These are phyloP conservation scores for Ridgeia piscesae DNA, from an alignment of 1,140 invertebrate species.

Conservation along the genomic window DNA sequence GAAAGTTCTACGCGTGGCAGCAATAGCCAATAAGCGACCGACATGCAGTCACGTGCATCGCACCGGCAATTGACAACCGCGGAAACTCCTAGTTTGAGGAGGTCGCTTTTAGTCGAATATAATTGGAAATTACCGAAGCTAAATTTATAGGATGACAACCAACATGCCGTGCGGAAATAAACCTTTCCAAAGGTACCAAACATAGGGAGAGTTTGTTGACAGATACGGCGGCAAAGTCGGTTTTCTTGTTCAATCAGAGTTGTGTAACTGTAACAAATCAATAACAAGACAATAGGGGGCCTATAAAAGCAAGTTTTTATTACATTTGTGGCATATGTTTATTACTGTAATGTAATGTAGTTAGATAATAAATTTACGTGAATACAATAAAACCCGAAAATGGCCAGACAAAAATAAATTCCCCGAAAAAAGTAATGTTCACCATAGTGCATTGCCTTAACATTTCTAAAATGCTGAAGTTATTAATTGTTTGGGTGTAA, in stretches of 20 bases:
- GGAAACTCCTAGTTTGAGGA: conserved; percentile 99
- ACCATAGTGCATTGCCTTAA: too few species aligned
- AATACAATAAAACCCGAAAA: too few species aligned
- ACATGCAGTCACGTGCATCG: conserved; percentile 75
- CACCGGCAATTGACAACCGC: conserved; percentile 96
- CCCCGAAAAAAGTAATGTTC: too few species aligned
- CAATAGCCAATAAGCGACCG: conserved; percentile 96
- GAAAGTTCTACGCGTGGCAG: conserved; percentile 82
- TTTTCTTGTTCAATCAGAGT: neutral
- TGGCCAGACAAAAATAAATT: too few species aligned
- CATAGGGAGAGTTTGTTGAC: neutral
- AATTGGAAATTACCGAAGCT: neutral
- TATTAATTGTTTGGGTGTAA: too few species aligned
- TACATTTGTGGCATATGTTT: neutral
- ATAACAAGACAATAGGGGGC: neutral
- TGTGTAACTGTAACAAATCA: neutral
- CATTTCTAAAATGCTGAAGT: too few species aligned
- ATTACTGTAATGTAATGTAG: neutral
- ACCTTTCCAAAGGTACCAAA: neutral
- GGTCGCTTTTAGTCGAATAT: conserved; percentile 99
- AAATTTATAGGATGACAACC: neutral
- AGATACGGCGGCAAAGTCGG: neutral
- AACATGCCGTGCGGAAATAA: neutral
- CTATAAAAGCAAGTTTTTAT: neutral
- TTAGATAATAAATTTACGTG: too few species aligned